phyloP scores from a whole-genome alignment of 2,797 vertebrate species.

The Ficedula albicollis region DNA sequence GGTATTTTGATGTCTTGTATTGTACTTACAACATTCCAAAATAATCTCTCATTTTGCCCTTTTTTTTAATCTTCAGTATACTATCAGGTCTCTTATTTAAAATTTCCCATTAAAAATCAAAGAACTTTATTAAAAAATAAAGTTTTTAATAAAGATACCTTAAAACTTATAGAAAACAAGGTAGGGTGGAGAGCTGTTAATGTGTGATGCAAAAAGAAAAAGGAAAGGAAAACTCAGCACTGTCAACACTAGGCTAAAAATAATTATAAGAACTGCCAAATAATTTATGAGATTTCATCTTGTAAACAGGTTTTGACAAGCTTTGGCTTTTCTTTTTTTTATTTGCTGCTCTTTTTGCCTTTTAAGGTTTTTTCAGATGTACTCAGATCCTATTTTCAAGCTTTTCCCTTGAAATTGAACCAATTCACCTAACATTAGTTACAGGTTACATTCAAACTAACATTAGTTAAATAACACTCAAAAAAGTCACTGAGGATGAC shows the following conservation, averaged over 20 bases:
- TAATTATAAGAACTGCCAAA: background rate
- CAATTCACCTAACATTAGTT: background rate
- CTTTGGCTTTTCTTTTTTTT: background rate
- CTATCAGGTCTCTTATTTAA: background rate
- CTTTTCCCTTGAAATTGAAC: background rate
- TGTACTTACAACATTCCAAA: accelerated
- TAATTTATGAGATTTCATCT: background rate
- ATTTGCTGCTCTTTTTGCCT: background rate
- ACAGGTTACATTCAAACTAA: background rate
- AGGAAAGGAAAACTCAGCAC: background rate
- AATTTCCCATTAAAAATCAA: background rate
- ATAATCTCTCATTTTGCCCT: background rate
- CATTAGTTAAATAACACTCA: background rate
- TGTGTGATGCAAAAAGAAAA: background rate
- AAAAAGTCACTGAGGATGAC: background rate
- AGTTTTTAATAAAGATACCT: background rate
- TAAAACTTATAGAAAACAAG: background rate
- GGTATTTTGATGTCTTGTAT: background rate
- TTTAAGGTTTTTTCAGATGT: background rate
- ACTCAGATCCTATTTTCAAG: background rate
- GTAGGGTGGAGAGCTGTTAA: background rate
- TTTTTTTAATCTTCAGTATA: background rate
- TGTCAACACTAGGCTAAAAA: background rate
- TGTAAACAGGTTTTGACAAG: background rate
- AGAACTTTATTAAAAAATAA: background rate